Base-by-base conservation (phyloP, 2,888 invertebrate genomes). In the Ashinkailepas kermadecensis region DNA sequence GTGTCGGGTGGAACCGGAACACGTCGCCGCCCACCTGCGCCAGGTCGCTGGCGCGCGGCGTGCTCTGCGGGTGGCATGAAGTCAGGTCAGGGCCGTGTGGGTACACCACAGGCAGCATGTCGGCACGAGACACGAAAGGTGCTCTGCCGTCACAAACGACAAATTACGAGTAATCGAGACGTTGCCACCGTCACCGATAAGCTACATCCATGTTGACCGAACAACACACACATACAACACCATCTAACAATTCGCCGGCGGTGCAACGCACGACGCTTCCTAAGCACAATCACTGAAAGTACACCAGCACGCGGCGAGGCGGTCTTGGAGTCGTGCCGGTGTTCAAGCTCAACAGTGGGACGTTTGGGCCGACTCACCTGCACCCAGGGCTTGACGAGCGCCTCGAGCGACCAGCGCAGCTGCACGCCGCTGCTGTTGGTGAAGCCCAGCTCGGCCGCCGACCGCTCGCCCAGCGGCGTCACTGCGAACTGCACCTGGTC, bases 1-100 rank as follows among this genome's bases (percentile, higher is more conserved):
- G 74, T 6, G 74, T 74, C 54, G 74, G 74, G 74, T 74, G 74
- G 74, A 74, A 74, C 18, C 74, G 74, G 74, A 74, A 74, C 74
- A 74, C 74, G 74, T 54, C 54, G 74, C 74, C 74, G 74, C 74
- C 74, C 54, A 54, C 74, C 54, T 54, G 54, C 13, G 74, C 18
- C 74, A 54, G 74, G 54, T 74, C 74, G 25, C 74, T 15, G 54
- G 54, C 54, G 25, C 67, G 67, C 74, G 74, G 74, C 7, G 74
- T 74, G 74, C 74, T 74, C 74, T 74, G 74, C 9, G 74, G 74
- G 15, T 2, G 39, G 4, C 39, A 39, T 39, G 39, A 39, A 39
- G 39, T 39, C 39, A 39, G 39, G 39, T 39, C 39, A 39, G 39
- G 2, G 39, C 39, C 39, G 39, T 39, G 39, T 39, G 39, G 39